Conservation (phyloP, 1,140 invertebrate genomes). For the Belonocnema kinseyi region DNA sequence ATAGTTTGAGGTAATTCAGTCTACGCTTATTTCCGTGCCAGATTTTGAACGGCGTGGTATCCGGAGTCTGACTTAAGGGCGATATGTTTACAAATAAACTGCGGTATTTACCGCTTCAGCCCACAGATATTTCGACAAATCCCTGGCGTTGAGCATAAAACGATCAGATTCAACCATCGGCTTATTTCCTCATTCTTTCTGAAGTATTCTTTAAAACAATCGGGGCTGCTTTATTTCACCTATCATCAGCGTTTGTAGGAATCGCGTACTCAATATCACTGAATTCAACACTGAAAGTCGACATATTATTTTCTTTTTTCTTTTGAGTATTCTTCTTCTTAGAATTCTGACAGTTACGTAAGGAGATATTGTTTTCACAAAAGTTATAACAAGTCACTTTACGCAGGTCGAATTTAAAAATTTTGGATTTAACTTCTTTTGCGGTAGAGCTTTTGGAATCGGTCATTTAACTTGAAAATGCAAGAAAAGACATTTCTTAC, state of each 20-base stretch:
- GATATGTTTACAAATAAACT: too few relatives aligned
- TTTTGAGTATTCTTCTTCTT: neutral
- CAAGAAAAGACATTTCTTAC: slow-evolving; percentile 2
- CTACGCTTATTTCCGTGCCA: slow-evolving; percentile 70
- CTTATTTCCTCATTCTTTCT: slow-evolving; percentile 57
- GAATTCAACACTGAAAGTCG: neutral
- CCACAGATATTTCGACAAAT: slow-evolving; percentile 60
- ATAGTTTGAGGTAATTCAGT: slow-evolving; percentile 60
- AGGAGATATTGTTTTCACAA: neutral
- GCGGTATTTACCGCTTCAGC: too few relatives aligned
- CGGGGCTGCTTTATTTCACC: neutral
- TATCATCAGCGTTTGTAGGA: neutral
- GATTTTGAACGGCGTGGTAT: slow-evolving; percentile 17
- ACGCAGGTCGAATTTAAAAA: neutral
- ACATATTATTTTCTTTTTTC: neutral
- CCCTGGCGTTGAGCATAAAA: slow-evolving; percentile 61
- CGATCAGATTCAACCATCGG: slow-evolving; percentile 66
- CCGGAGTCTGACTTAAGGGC: too few relatives aligned
- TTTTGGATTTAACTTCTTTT: neutral
- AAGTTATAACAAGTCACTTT: neutral
- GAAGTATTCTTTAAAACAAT: too few relatives aligned
- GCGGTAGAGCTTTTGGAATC: neutral
- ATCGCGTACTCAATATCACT: neutral
- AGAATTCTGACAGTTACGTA: neutral
- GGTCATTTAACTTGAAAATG: neutral